Conservation (phyloP, 2,113 vertebrate genomes). For the Thinocorus orbignyianus region DNA sequence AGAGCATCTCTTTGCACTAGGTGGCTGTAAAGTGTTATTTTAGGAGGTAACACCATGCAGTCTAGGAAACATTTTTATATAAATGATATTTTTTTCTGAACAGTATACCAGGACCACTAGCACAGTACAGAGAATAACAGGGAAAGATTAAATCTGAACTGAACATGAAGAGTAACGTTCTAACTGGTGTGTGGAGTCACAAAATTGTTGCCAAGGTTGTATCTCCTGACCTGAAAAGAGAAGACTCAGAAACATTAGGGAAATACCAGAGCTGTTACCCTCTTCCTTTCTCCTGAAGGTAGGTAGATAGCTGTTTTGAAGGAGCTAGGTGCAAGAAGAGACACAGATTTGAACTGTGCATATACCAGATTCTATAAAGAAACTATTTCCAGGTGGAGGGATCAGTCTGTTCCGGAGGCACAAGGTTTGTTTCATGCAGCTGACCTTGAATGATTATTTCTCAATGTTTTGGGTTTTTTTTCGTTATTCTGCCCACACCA, state of each 20-base stretch:
- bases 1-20: neutral
- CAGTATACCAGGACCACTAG: neutral
- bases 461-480: neutral
- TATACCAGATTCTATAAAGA: neutral
- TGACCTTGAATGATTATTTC: slow-evolving; percentile 2
- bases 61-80: neutral
- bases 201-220: neutral
- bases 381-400: neutral
- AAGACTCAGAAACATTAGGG: neutral
- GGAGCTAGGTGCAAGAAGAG: neutral
- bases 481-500: neutral
- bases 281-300: neutral
- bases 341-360: neutral
- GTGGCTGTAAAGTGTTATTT: neutral
- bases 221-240: neutral
- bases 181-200: neutral
- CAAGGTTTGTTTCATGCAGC: neutral
- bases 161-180: neutral
- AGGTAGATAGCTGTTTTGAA: neutral
- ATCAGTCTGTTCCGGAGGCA: neutral
- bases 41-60: neutral
- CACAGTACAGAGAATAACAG: neutral
- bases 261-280: neutral
- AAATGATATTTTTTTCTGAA: neutral
- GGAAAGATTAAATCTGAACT: neutral